These are phyloP conservation scores for Eucriotettix oculatus DNA, from an alignment of 2,888 invertebrate genomes.

Conservation along the genomic window DNA sequence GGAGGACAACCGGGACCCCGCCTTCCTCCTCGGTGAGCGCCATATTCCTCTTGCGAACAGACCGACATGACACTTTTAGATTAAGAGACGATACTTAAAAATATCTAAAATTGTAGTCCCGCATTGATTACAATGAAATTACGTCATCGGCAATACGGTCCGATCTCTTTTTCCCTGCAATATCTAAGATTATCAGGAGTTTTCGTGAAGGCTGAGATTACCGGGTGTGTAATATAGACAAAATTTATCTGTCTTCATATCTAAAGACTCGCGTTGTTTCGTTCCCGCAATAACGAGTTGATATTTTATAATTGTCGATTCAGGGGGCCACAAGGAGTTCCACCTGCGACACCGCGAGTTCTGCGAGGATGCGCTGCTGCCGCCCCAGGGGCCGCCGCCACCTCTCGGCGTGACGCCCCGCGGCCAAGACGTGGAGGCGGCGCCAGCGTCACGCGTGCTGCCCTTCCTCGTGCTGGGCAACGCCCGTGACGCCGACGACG, in stretches of 20 bases:
- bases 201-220: no score
- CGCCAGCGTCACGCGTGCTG: conserved; percentile 60
- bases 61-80: no score
- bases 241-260: no score
- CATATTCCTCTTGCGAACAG: background rate
- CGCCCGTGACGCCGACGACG: conserved; percentile 61
- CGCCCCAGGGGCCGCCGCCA: conserved; percentile 11
- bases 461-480: conserved; percentile 71
- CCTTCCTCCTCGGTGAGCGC: conserved; percentile 47
- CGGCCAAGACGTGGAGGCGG: conserved; percentile 45
- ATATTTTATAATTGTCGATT: conserved; percentile 17
- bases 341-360: conserved; percentile 50
- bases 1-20: conserved; percentile 47
- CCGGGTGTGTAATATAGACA: no score
- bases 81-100: no score
- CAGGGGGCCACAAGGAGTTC: conserved; percentile 56
- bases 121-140: no score
- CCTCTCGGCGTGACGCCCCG: conserved; percentile 11
- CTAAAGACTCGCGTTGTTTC: no score
- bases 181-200: no score
- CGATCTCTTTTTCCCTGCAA: no score
- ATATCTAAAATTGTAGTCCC: no score
- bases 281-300: no score
- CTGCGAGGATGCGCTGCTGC: conserved; percentile 40
- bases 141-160: no score